Evolutionary conservation across 2,797 vertebrate species (phyloP).

Genomic region (Sebastes flavidus): DNA sequence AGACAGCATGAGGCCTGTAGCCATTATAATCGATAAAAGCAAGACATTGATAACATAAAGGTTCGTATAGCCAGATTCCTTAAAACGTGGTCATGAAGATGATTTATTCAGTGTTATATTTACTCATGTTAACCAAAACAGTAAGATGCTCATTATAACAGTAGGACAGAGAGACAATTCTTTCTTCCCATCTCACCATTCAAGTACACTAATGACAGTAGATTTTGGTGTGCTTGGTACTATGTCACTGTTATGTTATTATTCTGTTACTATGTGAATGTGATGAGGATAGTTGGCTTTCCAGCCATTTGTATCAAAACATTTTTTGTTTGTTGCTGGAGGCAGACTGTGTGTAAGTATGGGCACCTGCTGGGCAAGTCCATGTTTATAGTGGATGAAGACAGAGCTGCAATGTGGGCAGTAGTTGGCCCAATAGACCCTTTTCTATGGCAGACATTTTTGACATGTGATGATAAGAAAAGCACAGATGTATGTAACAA

Average conservation of each 20-base stretch:
- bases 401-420: not conserved
- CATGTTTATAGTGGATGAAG: not conserved
- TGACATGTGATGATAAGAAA: not conserved
- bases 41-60: not conserved
- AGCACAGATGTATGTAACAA: not conserved
- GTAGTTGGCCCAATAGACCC: not conserved
- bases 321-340: not conserved
- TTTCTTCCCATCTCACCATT: not conserved
- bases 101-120: too few relatives aligned
- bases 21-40: not conserved
- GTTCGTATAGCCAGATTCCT: not conserved
- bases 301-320: not conserved
- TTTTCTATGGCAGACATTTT: not conserved
- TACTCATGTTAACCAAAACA: not conserved
- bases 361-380: not conserved
- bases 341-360: not conserved
- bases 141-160: not conserved
- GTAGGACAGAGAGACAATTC: not conserved
- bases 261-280: not conserved
- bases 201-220: too few relatives aligned
- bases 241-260: not conserved
- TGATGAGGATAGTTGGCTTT: not conserved
- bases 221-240: not conserved
- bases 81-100: not conserved
- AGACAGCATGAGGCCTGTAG: constrained; percentile 12